These are phyloP conservation scores for Sturmia bella DNA, from an alignment of 2,888 invertebrate species.

Conservation along the genomic window DNA sequence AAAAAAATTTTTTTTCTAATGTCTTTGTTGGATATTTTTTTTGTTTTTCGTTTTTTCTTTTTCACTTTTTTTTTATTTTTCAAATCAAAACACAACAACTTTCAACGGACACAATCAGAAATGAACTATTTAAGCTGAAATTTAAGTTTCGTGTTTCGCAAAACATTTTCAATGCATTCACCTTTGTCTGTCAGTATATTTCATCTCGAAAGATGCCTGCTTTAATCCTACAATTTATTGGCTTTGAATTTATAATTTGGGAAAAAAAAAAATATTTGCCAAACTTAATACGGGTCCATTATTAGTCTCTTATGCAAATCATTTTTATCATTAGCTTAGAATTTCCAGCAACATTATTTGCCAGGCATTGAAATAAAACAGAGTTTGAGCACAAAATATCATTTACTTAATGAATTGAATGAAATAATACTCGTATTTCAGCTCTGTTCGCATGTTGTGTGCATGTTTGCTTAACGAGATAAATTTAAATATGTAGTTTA, in stretches of 20 bases:
- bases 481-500: too few relatives aligned
- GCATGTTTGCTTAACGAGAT: slow-evolving; percentile 20
- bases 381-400: slow-evolving; percentile 28
- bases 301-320: slow-evolving; percentile 45
- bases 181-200: slow-evolving; percentile 5
- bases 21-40: slow-evolving; percentile 10
- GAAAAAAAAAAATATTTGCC: slow-evolving; percentile 8
- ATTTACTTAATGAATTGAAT: slow-evolving; percentile 40
- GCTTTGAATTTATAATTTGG: slow-evolving; percentile 61
- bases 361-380: background rate
- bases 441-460: background rate
- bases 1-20: slow-evolving; percentile 31
- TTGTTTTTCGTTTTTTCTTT: background rate
- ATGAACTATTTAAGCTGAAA: slow-evolving; percentile 46
- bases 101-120: background rate
- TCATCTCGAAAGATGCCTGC: slow-evolving; percentile 4
- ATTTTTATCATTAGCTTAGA: slow-evolving; percentile 43
- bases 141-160: slow-evolving; percentile 61
- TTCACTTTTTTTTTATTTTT: background rate
- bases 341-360: background rate
- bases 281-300: slow-evolving; percentile 50
- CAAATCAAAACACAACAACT: slow-evolving; percentile 23
- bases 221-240: slow-evolving; percentile 68
- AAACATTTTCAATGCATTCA: slow-evolving; percentile 40
- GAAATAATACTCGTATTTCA: slow-evolving; percentile 45